These are phyloP conservation scores for Otus sunia DNA, from an alignment of 2,113 vertebrate species.

Conservation along the genomic window DNA sequence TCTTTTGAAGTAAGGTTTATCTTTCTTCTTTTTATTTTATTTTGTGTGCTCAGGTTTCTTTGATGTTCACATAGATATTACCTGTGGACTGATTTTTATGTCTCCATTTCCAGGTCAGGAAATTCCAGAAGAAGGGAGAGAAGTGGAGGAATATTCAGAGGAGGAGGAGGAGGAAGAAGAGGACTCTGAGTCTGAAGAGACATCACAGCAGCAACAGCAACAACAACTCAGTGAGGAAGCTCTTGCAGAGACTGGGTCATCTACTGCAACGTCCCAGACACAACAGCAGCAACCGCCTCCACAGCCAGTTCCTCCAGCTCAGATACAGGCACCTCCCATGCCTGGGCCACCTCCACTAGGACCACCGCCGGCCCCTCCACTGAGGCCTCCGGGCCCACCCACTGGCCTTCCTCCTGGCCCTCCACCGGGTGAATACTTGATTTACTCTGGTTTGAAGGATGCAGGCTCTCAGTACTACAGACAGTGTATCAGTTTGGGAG, in stretches of 20 bases:
- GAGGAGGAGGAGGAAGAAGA: slow-evolving; percentile 86
- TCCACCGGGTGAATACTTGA: slow-evolving; percentile 82
- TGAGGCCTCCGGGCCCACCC: slow-evolving; percentile 93
- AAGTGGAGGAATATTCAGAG: slow-evolving; percentile 85
- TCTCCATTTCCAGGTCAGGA: slow-evolving; percentile 85
- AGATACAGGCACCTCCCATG: slow-evolving; percentile 91
- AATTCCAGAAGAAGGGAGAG: slow-evolving; percentile 91
- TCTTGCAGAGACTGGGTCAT: slow-evolving; percentile 58
- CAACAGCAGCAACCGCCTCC: slow-evolving; percentile 66
- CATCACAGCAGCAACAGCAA: slow-evolving; percentile 62
- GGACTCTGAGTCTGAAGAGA: slow-evolving; percentile 86
- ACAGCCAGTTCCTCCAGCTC: slow-evolving; percentile 74
- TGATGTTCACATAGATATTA: neutral
- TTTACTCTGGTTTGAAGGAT: neutral
- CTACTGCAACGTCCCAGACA: slow-evolving; percentile 66
- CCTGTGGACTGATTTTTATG: accelerated
- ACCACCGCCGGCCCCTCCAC: slow-evolving; percentile 89
- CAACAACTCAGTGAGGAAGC: slow-evolving; percentile 80
- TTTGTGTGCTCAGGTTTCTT: neutral
- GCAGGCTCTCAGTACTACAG: neutral
- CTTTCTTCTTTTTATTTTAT: neutral
- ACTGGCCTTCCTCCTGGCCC: slow-evolving; percentile 96
- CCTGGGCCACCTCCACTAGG: slow-evolving; percentile 91
- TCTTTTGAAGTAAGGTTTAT: neutral
- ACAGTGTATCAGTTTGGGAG: no score